These are phyloP conservation scores for Drosophila yakuba DNA, from an alignment of 1,140 invertebrate genomes.

Conservation along the genomic window DNA sequence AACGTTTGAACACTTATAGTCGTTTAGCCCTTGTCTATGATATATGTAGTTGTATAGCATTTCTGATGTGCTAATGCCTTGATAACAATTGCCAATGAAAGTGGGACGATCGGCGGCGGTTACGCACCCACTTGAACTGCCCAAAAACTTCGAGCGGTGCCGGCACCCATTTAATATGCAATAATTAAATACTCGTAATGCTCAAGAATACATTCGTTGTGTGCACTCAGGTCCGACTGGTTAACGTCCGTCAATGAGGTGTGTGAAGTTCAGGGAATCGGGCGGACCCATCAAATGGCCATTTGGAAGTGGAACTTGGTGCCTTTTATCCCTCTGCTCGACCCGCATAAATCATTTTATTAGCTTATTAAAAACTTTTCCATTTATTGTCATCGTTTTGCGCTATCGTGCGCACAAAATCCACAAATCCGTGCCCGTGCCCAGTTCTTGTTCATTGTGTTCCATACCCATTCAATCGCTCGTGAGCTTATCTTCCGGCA, in stretches of 20 bases:
- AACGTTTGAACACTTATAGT: slow-evolving; percentile 64
- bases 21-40: slow-evolving; percentile 42
- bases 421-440: slow-evolving; percentile 45
- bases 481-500: slow-evolving; percentile 70
- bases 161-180: slow-evolving; percentile 7
- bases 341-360: slow-evolving; percentile 84
- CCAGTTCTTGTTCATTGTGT: slow-evolving; percentile 67
- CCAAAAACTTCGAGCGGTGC: neutral
- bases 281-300: slow-evolving; percentile 60
- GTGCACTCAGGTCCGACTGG: slow-evolving; percentile 16
- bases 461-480: slow-evolving; percentile 77
- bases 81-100: slow-evolving; percentile 69
- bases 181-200: slow-evolving; percentile 24
- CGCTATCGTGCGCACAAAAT: slow-evolving; percentile 80
- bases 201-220: slow-evolving; percentile 58
- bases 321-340: slow-evolving; percentile 37
- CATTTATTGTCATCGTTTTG: slow-evolving; percentile 84
- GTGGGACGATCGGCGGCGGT: slow-evolving; percentile 19
- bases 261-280: slow-evolving; percentile 22
- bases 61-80: slow-evolving; percentile 73
- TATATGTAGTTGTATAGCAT: slow-evolving; percentile 41
- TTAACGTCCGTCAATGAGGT: slow-evolving; percentile 25
- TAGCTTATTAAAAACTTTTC: slow-evolving; percentile 84
- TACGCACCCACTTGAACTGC: slow-evolving; percentile 42
- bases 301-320: slow-evolving; percentile 7